Evolutionary conservation across 2,797 vertebrate genomes (phyloP).

Genomic region (Micromesistius poutassou): DNA sequence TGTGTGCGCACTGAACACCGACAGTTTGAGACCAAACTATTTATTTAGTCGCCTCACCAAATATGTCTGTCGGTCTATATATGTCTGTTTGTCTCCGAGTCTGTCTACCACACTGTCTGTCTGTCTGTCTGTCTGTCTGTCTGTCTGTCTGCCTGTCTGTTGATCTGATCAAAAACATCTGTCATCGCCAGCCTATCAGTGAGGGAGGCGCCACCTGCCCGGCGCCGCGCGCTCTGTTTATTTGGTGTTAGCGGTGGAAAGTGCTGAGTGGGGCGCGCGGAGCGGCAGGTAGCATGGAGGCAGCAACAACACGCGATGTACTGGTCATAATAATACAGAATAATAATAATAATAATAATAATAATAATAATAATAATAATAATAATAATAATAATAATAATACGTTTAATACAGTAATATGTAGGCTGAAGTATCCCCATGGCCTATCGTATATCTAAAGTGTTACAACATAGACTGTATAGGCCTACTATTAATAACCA

Average conservation of each 20-base stretch:
- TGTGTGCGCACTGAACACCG: background rate
- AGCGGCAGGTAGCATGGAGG: constrained; percentile 2
- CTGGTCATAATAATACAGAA: background rate
- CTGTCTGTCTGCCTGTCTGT: background rate
- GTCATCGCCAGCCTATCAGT: background rate
- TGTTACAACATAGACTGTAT: background rate
- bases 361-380: background rate
- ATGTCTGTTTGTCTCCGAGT: background rate
- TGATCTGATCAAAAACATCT: background rate
- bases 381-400: background rate
- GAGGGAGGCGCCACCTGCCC: background rate
- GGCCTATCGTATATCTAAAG: background rate
- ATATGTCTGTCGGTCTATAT: background rate
- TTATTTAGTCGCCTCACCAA: background rate
- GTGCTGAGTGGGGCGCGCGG: background rate
- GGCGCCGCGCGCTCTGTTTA: background rate
- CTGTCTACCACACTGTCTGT: background rate
- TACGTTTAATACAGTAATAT: background rate
- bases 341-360: background rate
- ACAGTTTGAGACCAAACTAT: background rate
- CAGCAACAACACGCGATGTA: background rate
- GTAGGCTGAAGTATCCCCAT: too few relatives aligned
- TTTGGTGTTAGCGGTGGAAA: constrained; percentile 4
- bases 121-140: background rate
- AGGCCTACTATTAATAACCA: background rate